A percentile compares a stretch with the other conserved stretches of the same genome.
Conservation (phyloP, 2,888 invertebrate species). For the Phytoseiulus persimilis region DNA sequence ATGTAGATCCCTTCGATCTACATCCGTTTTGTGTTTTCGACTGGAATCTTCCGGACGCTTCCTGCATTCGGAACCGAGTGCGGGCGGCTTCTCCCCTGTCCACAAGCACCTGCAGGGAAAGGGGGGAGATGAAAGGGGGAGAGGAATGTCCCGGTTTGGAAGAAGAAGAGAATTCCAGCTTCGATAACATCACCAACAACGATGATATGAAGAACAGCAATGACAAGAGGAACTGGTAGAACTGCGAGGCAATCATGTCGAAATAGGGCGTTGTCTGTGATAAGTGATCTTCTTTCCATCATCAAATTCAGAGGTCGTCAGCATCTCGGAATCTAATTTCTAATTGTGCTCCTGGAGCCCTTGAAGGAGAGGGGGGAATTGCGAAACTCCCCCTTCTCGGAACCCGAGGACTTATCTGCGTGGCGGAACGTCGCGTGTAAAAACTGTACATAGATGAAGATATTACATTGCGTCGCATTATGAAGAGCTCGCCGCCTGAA, state of each 20-base stretch:
- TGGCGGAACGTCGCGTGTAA: background rate
- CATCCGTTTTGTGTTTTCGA: too few species aligned
- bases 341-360: background rate
- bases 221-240: background rate
- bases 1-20: background rate
- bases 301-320: background rate
- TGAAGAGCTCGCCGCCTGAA: background rate
- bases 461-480: background rate
- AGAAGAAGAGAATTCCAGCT: background rate
- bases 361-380: background rate
- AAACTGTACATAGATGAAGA: background rate
- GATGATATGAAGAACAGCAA: background rate
- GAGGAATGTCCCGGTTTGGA: background rate
- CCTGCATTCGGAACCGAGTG: background rate
- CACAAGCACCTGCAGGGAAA: background rate
- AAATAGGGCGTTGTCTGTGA: constrained; percentile 38
- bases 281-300: constrained; percentile 26
- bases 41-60: background rate
- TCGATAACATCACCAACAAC: background rate
- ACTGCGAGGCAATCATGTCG: constrained; percentile 38
- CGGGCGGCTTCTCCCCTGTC: background rate
- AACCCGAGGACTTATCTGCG: background rate
- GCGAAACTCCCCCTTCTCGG: background rate
- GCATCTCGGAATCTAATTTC: background rate
- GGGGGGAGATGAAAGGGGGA: background rate